Percentiles rank a stretch among this genome's conserved stretches.
phyloP scores from a whole-genome alignment of 2,113 vertebrate species.

The Chascanopsetta lugubris region DNA sequence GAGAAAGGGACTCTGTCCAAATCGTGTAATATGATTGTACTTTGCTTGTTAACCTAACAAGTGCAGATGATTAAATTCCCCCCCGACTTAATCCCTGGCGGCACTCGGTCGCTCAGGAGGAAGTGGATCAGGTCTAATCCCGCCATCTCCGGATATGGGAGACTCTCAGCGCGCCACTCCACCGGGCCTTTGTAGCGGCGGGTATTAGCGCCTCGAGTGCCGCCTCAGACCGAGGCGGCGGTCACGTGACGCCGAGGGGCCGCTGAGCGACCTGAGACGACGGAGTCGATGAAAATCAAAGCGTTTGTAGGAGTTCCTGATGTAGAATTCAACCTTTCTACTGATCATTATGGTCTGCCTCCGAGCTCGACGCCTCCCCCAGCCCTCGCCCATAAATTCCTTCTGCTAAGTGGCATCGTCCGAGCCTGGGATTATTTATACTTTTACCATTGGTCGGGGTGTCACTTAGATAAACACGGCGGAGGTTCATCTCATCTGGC shows the following conservation, averaged over 20 bases:
- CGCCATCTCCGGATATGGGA: constrained; percentile 68
- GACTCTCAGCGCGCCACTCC: constrained; percentile 66
- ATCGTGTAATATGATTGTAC: constrained; percentile 67
- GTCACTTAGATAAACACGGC: constrained; percentile 81
- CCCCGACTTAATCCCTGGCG: constrained; percentile 76
- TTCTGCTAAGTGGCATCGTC: constrained; percentile 77
- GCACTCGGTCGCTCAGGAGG: constrained; percentile 67
- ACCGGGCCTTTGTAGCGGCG: constrained; percentile 71
- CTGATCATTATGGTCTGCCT: constrained; percentile 2
- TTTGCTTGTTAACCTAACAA: constrained; percentile 82
- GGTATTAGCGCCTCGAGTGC: constrained; percentile 79
- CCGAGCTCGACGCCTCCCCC: constrained; percentile 12
- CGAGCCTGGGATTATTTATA: constrained; percentile 80
- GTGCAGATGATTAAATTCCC: constrained; percentile 78
- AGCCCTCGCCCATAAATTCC: constrained; percentile 76
- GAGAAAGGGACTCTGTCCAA: constrained; percentile 34
- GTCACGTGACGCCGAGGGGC: constrained; percentile 59
- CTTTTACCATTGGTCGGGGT: constrained; percentile 72
- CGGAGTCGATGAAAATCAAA: too few relatives aligned
- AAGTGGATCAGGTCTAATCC: constrained; percentile 77
- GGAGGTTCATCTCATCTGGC: constrained; percentile 79
- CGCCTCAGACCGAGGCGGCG: constrained; percentile 59
- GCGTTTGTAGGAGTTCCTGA: background rate
- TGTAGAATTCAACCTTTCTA: background rate
- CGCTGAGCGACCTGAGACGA: constrained; percentile 16